These are phyloP conservation scores for Agapornis roseicollis DNA, from an alignment of 2,113 vertebrate genomes.

Conservation along the genomic window DNA sequence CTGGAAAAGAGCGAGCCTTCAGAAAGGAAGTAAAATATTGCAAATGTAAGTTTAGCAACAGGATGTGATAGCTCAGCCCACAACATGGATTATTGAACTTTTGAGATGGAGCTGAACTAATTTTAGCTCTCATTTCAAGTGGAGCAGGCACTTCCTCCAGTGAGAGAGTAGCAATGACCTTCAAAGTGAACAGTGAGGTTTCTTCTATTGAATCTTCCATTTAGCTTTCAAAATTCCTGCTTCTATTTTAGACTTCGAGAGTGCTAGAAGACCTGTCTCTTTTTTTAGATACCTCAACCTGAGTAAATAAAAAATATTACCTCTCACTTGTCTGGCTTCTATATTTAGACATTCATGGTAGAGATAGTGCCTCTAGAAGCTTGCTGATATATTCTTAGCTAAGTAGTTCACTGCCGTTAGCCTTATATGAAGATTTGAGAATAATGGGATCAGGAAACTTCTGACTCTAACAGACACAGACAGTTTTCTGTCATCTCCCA, in stretches of 20 bases:
- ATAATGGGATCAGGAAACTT: neutral
- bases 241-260: constrained; percentile 7
- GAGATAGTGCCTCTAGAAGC: neutral
- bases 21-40: neutral
- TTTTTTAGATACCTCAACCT: neutral
- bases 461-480: neutral
- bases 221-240: neutral
- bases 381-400: neutral
- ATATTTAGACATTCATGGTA: neutral
- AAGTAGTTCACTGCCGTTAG: neutral
- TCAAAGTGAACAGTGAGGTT: neutral
- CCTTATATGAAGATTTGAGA: neutral
- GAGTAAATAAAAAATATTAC: neutral
- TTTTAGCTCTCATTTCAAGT: constrained; percentile 4
- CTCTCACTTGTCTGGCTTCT: neutral
- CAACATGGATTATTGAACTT: neutral
- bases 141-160: neutral
- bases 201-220: neutral
- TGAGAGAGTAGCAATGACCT: constrained; percentile 8
- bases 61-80: neutral
- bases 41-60: neutral
- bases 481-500: neutral
- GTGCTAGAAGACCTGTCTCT: neutral
- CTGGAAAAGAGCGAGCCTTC: neutral
- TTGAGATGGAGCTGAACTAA: neutral